These are phyloP conservation scores for Prionailurus bengalensis DNA, from an alignment of 2,113 vertebrate genomes.

Conservation along the genomic window DNA sequence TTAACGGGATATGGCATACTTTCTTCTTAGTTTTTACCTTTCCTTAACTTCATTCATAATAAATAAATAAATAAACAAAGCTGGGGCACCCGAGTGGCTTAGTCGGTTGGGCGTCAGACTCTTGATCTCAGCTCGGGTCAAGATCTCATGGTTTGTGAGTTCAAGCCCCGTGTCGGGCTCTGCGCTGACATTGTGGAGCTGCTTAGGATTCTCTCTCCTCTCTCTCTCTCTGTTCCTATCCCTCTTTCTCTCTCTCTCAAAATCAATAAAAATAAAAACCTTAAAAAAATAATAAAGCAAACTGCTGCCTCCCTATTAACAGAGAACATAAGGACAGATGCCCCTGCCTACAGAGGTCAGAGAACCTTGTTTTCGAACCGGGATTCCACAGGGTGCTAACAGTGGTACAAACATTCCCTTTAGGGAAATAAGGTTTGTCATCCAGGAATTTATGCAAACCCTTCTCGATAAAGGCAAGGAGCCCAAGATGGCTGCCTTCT, in stretches of 20 bases:
- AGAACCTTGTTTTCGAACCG: not conserved
- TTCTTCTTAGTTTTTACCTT: not conserved
- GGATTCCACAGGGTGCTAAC: not conserved
- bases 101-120: no score
- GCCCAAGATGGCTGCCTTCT: not conserved
- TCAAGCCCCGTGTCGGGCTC: no score
- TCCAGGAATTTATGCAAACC: not conserved
- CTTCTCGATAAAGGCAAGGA: not conserved
- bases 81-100: no score
- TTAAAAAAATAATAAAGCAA: not conserved
- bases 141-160: no score
- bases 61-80: no score
- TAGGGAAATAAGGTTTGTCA: not conserved
- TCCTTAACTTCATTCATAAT: no score
- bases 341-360: not conserved
- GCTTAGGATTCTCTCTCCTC: no score
- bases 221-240: no score
- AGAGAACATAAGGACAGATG: not conserved
- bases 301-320: not conserved
- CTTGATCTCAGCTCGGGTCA: no score
- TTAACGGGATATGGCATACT: not conserved
- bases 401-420: not conserved
- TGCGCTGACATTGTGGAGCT: no score
- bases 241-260: no score
- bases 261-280: no score